Base-by-base conservation (phyloP, 2,113 vertebrate genomes). In the Fukomys damarensis region DNA sequence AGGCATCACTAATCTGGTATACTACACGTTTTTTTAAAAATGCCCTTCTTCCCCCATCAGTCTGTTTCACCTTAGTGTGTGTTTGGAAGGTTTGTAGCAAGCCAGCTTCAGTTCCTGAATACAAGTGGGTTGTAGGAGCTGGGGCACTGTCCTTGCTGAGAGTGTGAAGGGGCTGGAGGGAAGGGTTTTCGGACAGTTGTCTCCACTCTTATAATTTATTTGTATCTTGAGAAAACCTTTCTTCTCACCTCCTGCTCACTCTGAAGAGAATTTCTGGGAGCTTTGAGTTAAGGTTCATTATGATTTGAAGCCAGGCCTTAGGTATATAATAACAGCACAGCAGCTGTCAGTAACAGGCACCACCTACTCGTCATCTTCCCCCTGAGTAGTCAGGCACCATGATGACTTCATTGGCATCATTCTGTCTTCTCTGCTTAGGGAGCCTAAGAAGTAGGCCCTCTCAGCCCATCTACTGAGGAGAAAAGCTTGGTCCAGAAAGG, bases 321-420 rank as follows among this genome's bases (percentile, higher is more conserved):
- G 32, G 28, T 70, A 1, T 16, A 0, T 61, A 6, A 1, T 16
- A 17, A 10, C 9, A 61, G 54, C 61, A 5, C 46, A 7, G 4
- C 9, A 11, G 13, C 52, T 26, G 0, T 52, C 7, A 3, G 4
- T 58, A 28, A 4, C 5, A 58, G 43, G 32, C 9, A 1, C 85
- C n/a, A 9, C 19, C 24, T 49, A 0, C 2, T 46, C 32, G 0
- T 17, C 19, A 20, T 32, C 19, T 22, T 0, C 20, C 9, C 3
- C 30, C 24, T 19, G 4, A 5, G 30, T 6, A 9, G 9, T 2
- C 0, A 8, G 28, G 58, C 7, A 9, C 58, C 2, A 7, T 52
- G 16, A 3, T 7, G 28, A 4, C 16, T 52, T 43, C 0, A 11
- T 30, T 28, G 7, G 46, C 35, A 2, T 63, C 30, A 4, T 19